A percentile compares a stretch with the other conserved stretches of the same genome.
phyloP scores from a whole-genome alignment of 92 coral and sea anemone genomes.

The Zoanthus sociatus region DNA sequence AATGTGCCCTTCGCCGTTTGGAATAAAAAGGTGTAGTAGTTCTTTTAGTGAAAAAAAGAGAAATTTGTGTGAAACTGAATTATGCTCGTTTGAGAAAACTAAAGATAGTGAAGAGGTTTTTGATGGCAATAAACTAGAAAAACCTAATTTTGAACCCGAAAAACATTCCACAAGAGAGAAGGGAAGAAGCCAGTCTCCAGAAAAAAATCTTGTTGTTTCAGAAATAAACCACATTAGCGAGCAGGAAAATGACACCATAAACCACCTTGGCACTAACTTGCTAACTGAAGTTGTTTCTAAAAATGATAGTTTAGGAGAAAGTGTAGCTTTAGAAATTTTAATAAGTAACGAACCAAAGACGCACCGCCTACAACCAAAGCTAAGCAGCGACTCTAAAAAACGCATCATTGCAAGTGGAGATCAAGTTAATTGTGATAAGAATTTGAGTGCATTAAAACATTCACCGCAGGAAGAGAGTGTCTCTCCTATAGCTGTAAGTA shows the following conservation, averaged over 20 bases:
- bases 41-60: neutral
- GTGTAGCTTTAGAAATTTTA: slow-evolving; percentile 26
- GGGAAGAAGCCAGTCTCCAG: slow-evolving; percentile 53
- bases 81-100: neutral
- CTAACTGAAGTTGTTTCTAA: neutral
- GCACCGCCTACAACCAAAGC: slow-evolving; percentile 1
- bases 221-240: neutral
- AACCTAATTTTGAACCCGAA: neutral
- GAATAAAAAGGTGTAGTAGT: slow-evolving; percentile 16
- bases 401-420: neutral
- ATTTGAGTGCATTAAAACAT: neutral
- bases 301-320: neutral
- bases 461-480: neutral
- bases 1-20: slow-evolving; percentile 22
- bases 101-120: neutral
- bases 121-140: neutral
- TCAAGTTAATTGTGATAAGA: neutral
- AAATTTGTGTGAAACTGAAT: neutral
- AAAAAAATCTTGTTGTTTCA: slow-evolving; percentile 45
- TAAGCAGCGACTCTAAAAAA: neutral
- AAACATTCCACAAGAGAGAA: neutral
- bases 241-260: neutral
- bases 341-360: neutral
- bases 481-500: neutral
- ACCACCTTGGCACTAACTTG: neutral